Evolutionary conservation across 2,113 vertebrate genomes (phyloP), one percentile per base, ranked within the genome.

Genomic region (Embiotoca jacksoni): DNA sequence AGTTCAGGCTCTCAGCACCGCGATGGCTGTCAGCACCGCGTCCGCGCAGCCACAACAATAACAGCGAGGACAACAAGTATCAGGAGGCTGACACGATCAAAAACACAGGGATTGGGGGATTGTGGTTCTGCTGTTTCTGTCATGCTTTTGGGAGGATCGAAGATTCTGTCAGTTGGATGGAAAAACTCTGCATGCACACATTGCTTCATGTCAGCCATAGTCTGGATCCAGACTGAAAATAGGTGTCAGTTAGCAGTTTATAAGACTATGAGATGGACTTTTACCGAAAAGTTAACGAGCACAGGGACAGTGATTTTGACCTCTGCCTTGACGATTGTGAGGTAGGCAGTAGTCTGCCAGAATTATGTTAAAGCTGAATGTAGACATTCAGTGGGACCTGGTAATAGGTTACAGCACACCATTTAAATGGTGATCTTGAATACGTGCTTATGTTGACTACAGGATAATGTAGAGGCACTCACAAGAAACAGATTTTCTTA

Each of bases 1-100:
- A 92, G 81, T 80, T 75, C 55, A 37, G 75, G 66, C 78, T 84
- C 78, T 88, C 73, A 69, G 53, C 80, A 37, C 56, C 50, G 7
- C 52, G 0, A 23, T 30, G 60, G 56, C 68, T 84, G 81, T 84
- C 88, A 81, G 79, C 78, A 4, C 60, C 7, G 5, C 13, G 47
- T 70, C 39, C 66, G 54, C 32, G n/a, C 30, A 32, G 35, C 72
- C 36, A 56, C 53, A 70, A 74, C 75, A 72, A 67, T 6, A 70
- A 65, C 54, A 62, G 65, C 52, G 6, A 65, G 37, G 57, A 74
- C 65, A 47, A 77, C 52, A 47, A 61, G 72, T 46, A 58, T 58
- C 63, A 7, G 50, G 55, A 69, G 80, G 50, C 47, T 10, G 56
- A 50, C 70, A 6, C 7, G 2, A 46, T 69, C 54, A 5, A 39